Conservation (phyloP, 1,140 invertebrate species). For the Drosophila albomicans region DNA sequence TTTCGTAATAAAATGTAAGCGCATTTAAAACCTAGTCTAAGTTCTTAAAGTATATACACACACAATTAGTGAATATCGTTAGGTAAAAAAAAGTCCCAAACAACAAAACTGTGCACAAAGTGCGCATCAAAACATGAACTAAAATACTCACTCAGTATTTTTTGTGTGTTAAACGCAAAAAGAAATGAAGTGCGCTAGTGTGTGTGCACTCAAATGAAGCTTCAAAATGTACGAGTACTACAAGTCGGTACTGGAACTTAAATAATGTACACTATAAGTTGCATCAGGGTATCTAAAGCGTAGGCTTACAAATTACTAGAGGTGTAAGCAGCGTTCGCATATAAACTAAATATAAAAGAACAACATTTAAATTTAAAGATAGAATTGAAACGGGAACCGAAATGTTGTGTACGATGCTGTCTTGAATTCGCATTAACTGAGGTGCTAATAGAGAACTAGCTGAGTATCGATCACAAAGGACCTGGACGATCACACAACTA, state of each 20-base stretch:
- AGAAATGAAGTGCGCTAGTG: neutral
- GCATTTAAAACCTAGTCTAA: conserved; percentile 71
- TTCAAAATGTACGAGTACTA: conserved; percentile 19
- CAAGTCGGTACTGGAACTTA: conserved; percentile 10
- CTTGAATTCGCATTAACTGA: conserved; percentile 37
- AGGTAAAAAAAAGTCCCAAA: conserved; percentile 4
- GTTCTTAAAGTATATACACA: conserved; percentile 6
- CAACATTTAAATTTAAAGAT: conserved; percentile 17
- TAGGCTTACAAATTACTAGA: conserved; percentile 65
- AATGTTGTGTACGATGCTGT: conserved; percentile 16
- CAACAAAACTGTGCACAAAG: conserved; percentile 18
- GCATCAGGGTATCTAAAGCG: conserved; percentile 70
- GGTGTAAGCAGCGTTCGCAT: conserved; percentile 38
- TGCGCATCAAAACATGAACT: neutral
- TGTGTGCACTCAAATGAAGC: conserved; percentile 20
- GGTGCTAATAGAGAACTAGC: conserved; percentile 25
- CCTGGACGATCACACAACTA: neutral
- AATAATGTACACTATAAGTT: conserved; percentile 37
- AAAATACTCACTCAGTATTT: conserved; percentile 34
- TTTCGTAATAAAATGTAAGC: conserved; percentile 52
- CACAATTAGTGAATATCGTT: conserved; percentile 1
- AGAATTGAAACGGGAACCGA: conserved; percentile 50
- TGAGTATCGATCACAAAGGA: conserved; percentile 14
- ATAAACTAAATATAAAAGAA: conserved; percentile 3
- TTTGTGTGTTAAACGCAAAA: conserved; percentile 16